Percentiles rank a stretch among this genome's conserved stretches.
These are phyloP conservation scores for Cerceris ruficornis DNA, from an alignment of 2,888 invertebrate genomes.

Conservation along the genomic window DNA sequence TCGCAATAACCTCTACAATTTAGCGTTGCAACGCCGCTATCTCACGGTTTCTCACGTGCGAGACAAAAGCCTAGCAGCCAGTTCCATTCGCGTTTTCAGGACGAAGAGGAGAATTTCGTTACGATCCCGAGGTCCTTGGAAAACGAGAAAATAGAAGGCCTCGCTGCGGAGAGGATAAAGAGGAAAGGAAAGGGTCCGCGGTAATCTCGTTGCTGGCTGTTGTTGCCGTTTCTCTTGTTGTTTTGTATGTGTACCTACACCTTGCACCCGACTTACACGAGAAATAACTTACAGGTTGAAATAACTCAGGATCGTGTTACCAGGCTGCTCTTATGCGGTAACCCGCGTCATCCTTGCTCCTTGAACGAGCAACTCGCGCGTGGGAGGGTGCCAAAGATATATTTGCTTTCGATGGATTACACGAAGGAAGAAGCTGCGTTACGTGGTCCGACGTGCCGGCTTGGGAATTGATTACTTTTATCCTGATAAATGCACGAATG, in stretches of 20 bases:
- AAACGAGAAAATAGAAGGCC: conserved; percentile 31
- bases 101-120: conserved; percentile 13
- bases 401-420: not conserved
- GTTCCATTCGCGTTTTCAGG: conserved; percentile 3
- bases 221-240: conserved; percentile 23
- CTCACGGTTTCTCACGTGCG: conserved; percentile 2
- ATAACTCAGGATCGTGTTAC: conserved; percentile 63
- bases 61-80: conserved; percentile 12
- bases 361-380: conserved; percentile 2
- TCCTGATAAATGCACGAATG: not conserved
- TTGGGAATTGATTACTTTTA: not conserved
- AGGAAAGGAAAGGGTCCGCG: conserved; percentile 19
- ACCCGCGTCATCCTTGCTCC: conserved; percentile 29
- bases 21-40: not conserved
- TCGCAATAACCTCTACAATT: not conserved
- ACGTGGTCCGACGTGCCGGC: not conserved
- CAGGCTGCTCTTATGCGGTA: conserved; percentile 25
- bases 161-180: conserved; percentile 1
- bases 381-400: not conserved
- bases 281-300: conserved; percentile 56
- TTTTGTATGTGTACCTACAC: conserved; percentile 25
- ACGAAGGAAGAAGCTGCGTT: not conserved
- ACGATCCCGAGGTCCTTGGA: not conserved
- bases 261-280: conserved; percentile 49
- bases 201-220: conserved; percentile 48